Evolutionary conservation across 2,797 vertebrate species (phyloP), one percentile per base, ranked within the genome.

Genomic region (Morus bassanus): DNA sequence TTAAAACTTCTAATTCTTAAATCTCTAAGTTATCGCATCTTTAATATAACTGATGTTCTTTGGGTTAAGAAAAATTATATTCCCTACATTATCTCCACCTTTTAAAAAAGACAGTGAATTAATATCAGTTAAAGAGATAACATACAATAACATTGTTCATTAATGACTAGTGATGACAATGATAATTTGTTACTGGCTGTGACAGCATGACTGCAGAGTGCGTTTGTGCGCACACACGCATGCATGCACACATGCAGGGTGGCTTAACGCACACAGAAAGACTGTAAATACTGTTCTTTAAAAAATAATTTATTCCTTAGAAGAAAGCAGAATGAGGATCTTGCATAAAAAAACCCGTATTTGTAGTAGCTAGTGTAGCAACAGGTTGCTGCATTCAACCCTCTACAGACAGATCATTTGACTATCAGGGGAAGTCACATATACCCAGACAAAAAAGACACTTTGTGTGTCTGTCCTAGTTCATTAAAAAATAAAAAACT

Each of bases 201-300:
- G 41, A 39, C 50, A 88, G 35, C 11, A 45, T 24, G 27, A 74
- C 6, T 56, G 25, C 46, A 79, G 59, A 37, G 30, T 22, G 5
- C 9, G 10, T 27, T 4, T 31, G 21, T 22, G 6, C 4, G 10
- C 7, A 7, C 9, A 13, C 3, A 10, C 0, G 0, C 4, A 2
- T 0, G 5, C 0, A 6, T 25, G 6, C 23, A 39, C 2, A 6
- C 3, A 2, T 8, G 13, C 3, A 0, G 12, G 3, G 3, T 4
- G 5, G 18, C 19, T 73, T 37, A 85, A 61, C 13, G 82, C 18
- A 57, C 7, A 54, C 0, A 60, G 5, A 16, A 63, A 75, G 23
- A 74, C 27, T 74, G 9, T 16, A 86, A 83, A 37, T 37, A 67
- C 1, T 0, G 2, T 54, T 91, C 12, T 48, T 61, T 56, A 3